Evolutionary conservation across 2,888 invertebrate genomes (phyloP).

Genomic region (Napeogenes inachia): DNA sequence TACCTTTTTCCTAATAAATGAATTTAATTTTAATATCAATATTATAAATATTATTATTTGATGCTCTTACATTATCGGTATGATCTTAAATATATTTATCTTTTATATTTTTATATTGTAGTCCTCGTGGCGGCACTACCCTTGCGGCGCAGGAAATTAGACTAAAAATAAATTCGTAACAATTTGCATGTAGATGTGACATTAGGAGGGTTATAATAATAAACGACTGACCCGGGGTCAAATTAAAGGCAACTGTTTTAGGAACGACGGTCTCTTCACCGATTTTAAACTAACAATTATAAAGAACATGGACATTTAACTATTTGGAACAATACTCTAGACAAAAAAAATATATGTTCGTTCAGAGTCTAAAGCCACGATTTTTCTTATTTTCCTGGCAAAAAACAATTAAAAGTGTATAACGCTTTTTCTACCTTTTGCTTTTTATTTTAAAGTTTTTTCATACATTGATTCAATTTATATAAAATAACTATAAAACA

Average conservation of each 20-base stretch:
- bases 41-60: neutral
- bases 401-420: too few relatives aligned
- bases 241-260: conserved; percentile 33
- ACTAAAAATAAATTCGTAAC: conserved; percentile 71
- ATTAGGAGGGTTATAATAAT: conserved; percentile 47
- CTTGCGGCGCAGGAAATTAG: conserved; percentile 70
- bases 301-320: neutral
- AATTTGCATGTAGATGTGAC: conserved; percentile 77
- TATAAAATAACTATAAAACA: too few relatives aligned
- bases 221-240: conserved; percentile 36
- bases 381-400: too few relatives aligned
- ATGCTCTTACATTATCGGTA: neutral
- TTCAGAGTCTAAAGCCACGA: too few relatives aligned
- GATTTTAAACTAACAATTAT: conserved; percentile 15
- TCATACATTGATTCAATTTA: too few relatives aligned
- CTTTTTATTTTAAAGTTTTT: too few relatives aligned
- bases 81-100: neutral
- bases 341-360: too few relatives aligned
- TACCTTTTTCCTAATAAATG: neutral
- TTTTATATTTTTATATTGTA: neutral
- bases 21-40: neutral
- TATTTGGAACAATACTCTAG: neutral
- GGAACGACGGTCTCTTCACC: conserved; percentile 28
- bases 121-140: conserved; percentile 34
- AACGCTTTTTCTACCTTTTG: too few relatives aligned